These are phyloP conservation scores for Yponomeuta plumbellus DNA, from an alignment of 2,888 invertebrate genomes.

Conservation along the genomic window DNA sequence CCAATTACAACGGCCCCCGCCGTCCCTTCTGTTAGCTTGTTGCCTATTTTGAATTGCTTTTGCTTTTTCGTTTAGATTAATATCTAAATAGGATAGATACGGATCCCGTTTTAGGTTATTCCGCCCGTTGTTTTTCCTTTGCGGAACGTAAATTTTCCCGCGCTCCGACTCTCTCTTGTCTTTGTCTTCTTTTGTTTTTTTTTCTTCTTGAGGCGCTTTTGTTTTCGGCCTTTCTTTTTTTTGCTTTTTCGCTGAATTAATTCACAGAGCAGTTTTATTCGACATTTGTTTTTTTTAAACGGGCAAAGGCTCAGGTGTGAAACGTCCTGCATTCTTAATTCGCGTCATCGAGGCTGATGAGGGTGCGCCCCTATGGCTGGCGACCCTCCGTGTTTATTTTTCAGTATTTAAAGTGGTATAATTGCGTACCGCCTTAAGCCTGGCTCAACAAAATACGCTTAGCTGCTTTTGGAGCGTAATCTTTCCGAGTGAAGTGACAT, in stretches of 20 bases:
- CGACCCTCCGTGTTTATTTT: constrained; percentile 51
- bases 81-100: constrained; percentile 78
- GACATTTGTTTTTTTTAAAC: constrained; percentile 27
- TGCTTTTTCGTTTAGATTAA: constrained; percentile 77
- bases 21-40: constrained; percentile 76
- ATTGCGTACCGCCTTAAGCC: constrained; percentile 51
- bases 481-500: constrained; percentile 12
- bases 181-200: constrained; percentile 25
- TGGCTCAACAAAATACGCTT: constrained; percentile 23
- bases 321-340: constrained; percentile 44
- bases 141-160: constrained; percentile 65
- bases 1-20: constrained; percentile 72
- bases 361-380: constrained; percentile 35
- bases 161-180: constrained; percentile 47
- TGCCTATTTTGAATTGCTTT: constrained; percentile 77
- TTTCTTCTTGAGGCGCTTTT: constrained; percentile 47
- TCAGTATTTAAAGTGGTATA: constrained; percentile 46
- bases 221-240: constrained; percentile 44
- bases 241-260: constrained; percentile 22
- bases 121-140: constrained; percentile 62
- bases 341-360: constrained; percentile 58
- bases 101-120: constrained; percentile 70
- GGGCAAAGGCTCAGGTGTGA: constrained; percentile 55
- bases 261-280: neutral
- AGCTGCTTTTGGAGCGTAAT: constrained; percentile 11